Base-by-base conservation (phyloP, 2,113 vertebrate genomes). In the Pandion haliaetus region DNA sequence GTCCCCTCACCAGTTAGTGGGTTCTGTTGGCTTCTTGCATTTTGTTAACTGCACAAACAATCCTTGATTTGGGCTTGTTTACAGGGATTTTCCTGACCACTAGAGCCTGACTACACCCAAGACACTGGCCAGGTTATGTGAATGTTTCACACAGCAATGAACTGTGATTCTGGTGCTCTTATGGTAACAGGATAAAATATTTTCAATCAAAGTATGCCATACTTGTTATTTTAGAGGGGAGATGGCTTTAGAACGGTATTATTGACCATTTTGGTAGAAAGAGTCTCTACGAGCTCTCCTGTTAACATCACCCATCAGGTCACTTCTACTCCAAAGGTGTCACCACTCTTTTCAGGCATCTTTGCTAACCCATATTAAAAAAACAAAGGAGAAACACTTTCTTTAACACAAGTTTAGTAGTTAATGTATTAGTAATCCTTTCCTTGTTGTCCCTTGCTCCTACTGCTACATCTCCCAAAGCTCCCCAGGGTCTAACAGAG, bases 381-480 rank as follows among this genome's bases (percentile, higher is more conserved):
- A 59, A 42, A 61, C 26, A 82, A 74, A 32, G 4, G 18, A 69
- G 25, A 62, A 93, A 47, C 38, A 31, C 12, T 91, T 73, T 74
- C 77, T 54, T 92, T 91, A 65, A 45, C 12, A 26, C 1, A 3
- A 81, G 44, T 72, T 88, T 72, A 72, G 49, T 29, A 66, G 32
- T 82, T 86, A 45, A 59, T n/a, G 28, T 80, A 58, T 58, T 52
- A 82, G 18, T 66, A 85, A 70, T 87, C 65, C 49, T 92, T 81
- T 97, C 72, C 89, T 91, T 73, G 6, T 67, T 86, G 57, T 44
- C 90, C 57, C 70, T 97, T 88, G 94, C 72, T 90, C 86, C 67
- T 42, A 69, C 50, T 70, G 71, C 86, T 83, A 32, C 71, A 82
- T 47, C 31, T 96, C 80, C 47, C 80, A 80, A 62, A 85, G 69